phyloP scores from a whole-genome alignment of 1,140 invertebrate genomes.

The Nebria ingens region DNA sequence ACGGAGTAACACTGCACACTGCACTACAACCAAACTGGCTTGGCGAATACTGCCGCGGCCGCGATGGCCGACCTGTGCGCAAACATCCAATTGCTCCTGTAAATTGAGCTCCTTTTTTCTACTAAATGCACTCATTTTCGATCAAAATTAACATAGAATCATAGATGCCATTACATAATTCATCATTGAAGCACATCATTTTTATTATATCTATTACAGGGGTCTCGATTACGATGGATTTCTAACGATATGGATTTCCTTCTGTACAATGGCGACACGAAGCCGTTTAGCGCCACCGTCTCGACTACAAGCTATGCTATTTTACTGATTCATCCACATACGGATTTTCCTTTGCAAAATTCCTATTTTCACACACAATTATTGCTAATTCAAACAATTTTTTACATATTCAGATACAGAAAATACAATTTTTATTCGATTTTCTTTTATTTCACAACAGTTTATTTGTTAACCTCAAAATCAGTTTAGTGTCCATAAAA shows the following conservation, averaged over 20 bases:
- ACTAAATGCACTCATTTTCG: background rate
- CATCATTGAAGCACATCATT: background rate
- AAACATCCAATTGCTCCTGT: background rate
- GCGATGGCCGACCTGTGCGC: conserved; percentile 31
- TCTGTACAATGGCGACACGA: background rate
- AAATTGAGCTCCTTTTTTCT: background rate
- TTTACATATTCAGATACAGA: too few relatives aligned
- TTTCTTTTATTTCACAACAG: conserved; percentile 8
- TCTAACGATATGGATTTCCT: background rate
- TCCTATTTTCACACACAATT: background rate
- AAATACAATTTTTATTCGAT: too few relatives aligned
- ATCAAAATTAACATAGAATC: background rate
- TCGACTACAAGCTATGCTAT: background rate
- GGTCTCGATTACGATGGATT: background rate
- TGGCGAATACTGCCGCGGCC: conserved; percentile 30
- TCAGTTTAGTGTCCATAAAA: conserved; percentile 5
- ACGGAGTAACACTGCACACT: conserved; percentile 35
- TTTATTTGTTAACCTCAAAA: conserved; percentile 9
- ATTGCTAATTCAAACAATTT: background rate
- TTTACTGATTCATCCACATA: background rate
- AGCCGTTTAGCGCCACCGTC: background rate
- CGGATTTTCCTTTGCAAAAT: background rate
- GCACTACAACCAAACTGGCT: conserved; percentile 33
- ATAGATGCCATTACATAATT: background rate
- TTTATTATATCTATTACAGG: background rate